Conservation (phyloP, 2,888 invertebrate genomes). For the Hanleya hanleyi region DNA sequence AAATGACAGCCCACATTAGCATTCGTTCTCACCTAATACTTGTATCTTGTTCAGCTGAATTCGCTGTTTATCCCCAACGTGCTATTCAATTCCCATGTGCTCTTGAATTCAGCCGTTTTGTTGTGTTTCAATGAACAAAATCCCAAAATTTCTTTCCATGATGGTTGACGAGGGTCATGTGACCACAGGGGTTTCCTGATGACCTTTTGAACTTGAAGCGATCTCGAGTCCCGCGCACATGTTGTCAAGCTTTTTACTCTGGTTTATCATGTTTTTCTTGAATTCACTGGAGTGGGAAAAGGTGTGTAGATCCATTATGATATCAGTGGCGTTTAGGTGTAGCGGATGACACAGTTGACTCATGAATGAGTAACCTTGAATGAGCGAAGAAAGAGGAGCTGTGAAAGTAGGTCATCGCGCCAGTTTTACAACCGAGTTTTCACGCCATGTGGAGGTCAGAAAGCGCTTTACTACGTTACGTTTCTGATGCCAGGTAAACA, state of each 20-base stretch:
- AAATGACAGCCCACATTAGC: neutral
- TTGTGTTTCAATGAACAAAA: neutral
- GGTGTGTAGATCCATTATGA: neutral
- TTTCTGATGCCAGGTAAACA: neutral
- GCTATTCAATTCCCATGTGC: neutral
- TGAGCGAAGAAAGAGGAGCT: neutral
- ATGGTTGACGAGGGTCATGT: conserved; percentile 51
- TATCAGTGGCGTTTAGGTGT: neutral
- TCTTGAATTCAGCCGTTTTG: neutral
- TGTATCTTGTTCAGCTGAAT: neutral
- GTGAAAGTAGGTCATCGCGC: neutral
- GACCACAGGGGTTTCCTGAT: conserved; percentile 60
- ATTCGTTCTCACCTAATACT: neutral
- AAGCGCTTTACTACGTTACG: neutral
- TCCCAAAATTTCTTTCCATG: neutral
- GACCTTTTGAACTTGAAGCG: conserved; percentile 63
- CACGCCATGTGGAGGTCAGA: neutral
- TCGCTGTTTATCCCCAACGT: neutral
- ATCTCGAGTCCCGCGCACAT: conserved; percentile 48
- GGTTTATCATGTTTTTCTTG: neutral
- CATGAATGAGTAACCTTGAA: conserved; percentile 45
- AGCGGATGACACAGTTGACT: conserved; percentile 23
- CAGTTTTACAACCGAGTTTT: neutral
- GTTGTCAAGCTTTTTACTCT: neutral
- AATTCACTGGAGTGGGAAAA: neutral